Base-by-base conservation (phyloP, 2,888 invertebrate genomes). In the Litoditis marina region DNA sequence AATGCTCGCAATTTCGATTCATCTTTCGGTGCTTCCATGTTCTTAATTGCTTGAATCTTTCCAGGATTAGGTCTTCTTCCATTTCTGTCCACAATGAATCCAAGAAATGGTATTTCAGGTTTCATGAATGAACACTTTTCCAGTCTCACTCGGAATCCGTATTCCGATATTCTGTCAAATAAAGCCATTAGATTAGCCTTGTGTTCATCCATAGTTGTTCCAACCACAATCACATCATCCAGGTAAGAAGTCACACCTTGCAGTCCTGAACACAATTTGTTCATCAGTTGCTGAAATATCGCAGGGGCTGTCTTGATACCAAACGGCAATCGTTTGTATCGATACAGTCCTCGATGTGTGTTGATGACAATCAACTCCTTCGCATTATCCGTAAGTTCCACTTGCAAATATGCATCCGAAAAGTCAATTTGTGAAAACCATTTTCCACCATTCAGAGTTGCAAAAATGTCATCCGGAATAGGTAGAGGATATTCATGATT, bases 231-330 rank as follows among this genome's bases (percentile, higher is more conserved):
- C 4, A 71, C 58, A 34, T 71, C 71, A 49, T 71, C 70, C 34
- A 71, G 42, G 32, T 62, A 66, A 6, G 52, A 50, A 1, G 46
- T 22, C 4, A 63, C 60, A 5, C 65, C 65, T 6, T 30, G 19
- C 13, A 75, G 28, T 11, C 67, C 72, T 0, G 57, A 27, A 0
- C 68, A 28, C 66, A 75, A 59, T 22, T 56, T 55, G 32, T 75
- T 72, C 66, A 75, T 68, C 1, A 65, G 27, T 27, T 50, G 36
- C 44, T 77, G 76, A 36, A 77, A 76, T 8, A 75, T 71, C 0
- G 56, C 47, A 13, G 77, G 77, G 2, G 69, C 76, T 8, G 68
- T 63, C 28, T 64, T 67, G 0, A 74, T 47, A 30, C 77, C 77
- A 39, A 78, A 78, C 3, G 71, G 68, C 11, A 77, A 31, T 25